Percentiles rank a stretch among this genome's conserved stretches.
Conservation (phyloP, 2,113 vertebrate genomes). For the Laticauda laticaudata region DNA sequence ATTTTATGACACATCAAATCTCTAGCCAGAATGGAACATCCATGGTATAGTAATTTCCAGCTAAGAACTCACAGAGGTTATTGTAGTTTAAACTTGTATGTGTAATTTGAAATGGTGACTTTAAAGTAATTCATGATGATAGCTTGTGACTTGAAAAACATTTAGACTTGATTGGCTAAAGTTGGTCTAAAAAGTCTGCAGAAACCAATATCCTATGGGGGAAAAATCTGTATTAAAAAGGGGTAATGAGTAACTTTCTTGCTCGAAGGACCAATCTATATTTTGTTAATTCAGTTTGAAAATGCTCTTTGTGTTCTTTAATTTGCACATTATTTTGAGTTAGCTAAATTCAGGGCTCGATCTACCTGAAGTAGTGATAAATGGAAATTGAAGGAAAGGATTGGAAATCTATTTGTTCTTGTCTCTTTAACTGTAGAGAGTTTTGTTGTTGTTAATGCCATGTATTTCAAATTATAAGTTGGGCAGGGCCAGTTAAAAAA, state of each 20-base stretch:
- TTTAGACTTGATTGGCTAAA: neutral
- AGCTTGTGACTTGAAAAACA: constrained; percentile 2
- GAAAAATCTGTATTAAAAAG: neutral
- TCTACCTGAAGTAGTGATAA: constrained; percentile 37
- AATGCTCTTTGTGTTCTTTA: constrained; percentile 8
- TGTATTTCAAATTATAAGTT: constrained; percentile 40
- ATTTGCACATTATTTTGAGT: neutral
- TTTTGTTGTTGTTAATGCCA: constrained; percentile 34
- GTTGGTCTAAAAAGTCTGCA: neutral
- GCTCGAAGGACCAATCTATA: neutral
- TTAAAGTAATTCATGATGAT: neutral
- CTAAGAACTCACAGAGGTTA: neutral
- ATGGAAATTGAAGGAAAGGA: constrained; percentile 26
- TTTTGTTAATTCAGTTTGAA: neutral
- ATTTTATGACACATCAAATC: neutral
- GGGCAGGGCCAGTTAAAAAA: neutral
- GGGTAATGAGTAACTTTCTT: neutral
- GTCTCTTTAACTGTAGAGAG: constrained; percentile 12
- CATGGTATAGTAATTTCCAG: neutral
- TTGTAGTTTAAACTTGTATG: neutral
- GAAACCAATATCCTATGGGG: neutral
- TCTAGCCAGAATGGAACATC: neutral
- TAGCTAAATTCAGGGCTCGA: constrained; percentile 5
- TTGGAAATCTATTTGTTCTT: neutral
- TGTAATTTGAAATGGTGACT: neutral